Conservation (phyloP, 2,797 vertebrate species). For the Nothura maculosa region DNA sequence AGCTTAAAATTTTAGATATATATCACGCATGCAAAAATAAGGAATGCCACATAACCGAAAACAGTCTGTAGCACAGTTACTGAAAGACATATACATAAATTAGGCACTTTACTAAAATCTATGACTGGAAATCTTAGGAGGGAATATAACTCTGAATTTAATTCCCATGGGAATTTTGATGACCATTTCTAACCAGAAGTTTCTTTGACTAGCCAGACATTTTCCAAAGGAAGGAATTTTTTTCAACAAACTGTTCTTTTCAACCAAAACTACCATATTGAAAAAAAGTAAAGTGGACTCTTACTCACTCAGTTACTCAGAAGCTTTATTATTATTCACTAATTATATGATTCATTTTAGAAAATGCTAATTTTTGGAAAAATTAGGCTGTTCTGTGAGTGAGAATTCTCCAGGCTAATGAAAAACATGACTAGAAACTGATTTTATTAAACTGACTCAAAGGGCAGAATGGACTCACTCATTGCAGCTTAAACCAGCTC, state of each 20-base stretch:
- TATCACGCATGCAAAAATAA: neutral
- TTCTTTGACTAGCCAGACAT: neutral
- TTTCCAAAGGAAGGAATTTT: neutral
- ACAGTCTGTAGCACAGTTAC: neutral
- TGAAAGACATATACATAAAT: neutral
- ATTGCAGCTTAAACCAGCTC: neutral
- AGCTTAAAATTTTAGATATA: neutral
- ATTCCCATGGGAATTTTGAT: neutral
- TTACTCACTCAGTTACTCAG: neutral
- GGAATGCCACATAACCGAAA: neutral
- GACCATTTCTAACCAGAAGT: neutral
- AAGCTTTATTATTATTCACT: neutral
- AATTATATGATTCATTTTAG: neutral
- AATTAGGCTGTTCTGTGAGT: neutral
- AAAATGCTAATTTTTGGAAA: neutral
- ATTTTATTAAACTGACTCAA: constrained; percentile 22
- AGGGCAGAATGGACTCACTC: neutral
- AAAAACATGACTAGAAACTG: neutral
- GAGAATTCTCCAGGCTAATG: neutral
- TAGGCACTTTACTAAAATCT: neutral
- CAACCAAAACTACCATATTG: neutral
- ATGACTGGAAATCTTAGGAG: neutral
- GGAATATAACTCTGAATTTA: neutral
- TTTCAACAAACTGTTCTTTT: neutral
- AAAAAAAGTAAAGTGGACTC: neutral